Percentiles rank a stretch among this genome's conserved stretches.
These are phyloP conservation scores for Eclectus roratus DNA, from an alignment of 2,113 vertebrate species.

Conservation along the genomic window DNA sequence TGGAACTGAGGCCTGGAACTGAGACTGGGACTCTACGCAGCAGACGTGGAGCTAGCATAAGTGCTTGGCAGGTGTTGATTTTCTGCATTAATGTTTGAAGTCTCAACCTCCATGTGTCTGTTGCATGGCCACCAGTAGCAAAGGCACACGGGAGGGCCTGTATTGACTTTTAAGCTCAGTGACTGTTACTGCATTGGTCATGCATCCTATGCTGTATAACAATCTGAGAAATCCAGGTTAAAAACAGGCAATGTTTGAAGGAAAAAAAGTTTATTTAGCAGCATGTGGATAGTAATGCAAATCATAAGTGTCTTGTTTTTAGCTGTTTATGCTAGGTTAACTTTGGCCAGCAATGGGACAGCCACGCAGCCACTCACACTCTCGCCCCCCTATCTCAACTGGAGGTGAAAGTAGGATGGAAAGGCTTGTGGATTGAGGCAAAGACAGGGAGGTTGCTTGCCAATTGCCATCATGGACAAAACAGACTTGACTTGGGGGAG, in stretches of 20 bases:
- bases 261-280: not conserved
- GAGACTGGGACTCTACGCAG: not conserved
- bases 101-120: accelerated
- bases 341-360: not conserved
- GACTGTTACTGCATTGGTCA: not conserved
- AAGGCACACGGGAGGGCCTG: not conserved
- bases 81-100: not conserved
- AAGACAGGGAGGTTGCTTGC: not conserved
- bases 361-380: accelerated
- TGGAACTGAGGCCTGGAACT: not conserved
- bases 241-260: not conserved
- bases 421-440: not conserved
- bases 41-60: not conserved
- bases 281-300: not conserved
- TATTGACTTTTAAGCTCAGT: not conserved
- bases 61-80: not conserved
- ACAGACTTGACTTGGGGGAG: too few relatives aligned
- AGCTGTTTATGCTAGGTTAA: not conserved
- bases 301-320: accelerated
- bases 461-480: not conserved
- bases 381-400: not conserved
- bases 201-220: accelerated
- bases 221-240: not conserved
- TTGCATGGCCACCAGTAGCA: not conserved
- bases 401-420: not conserved